Evolutionary conservation across 2,888 invertebrate genomes (phyloP).

Genomic region (Beris chalybata): DNA sequence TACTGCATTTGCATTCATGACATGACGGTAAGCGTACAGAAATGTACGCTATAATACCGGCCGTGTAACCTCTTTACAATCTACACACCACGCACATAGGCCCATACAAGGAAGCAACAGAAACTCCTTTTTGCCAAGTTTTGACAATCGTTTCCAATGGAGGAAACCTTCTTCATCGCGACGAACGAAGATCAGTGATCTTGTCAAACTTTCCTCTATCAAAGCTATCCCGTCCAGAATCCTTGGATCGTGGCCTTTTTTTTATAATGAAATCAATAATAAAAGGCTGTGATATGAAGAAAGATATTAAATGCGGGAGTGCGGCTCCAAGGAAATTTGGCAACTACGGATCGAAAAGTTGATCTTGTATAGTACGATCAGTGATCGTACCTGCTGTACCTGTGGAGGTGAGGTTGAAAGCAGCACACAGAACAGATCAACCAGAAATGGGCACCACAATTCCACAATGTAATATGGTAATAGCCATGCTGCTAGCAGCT

Average conservation of each 20-base stretch:
- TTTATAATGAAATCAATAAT: not conserved
- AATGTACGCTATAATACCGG: too few relatives aligned
- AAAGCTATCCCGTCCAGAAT: not conserved
- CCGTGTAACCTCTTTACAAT: too few relatives aligned
- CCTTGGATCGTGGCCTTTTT: too few relatives aligned
- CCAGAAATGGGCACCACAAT: conserved; percentile 26
- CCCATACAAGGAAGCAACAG: too few relatives aligned
- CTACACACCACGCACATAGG: too few relatives aligned
- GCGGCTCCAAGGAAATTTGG: conserved; percentile 18
- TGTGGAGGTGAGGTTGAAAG: conserved; percentile 9
- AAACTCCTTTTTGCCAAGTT: too few relatives aligned
- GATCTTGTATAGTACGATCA: not conserved
- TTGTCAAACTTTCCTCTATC: conserved; percentile 2
- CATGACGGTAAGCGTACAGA: conserved; percentile 20
- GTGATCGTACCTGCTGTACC: not conserved
- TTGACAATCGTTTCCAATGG: too few relatives aligned
- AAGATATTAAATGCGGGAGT: not conserved
- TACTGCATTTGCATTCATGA: conserved; percentile 35
- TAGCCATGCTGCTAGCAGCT: conserved; percentile 32
- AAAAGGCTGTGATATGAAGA: not conserved
- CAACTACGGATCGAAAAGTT: conserved; percentile 16
- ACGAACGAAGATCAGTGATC: conserved; percentile 7
- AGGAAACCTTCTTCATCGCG: not conserved
- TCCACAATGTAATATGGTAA: conserved; percentile 36
- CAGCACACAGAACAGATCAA: not conserved